A percentile compares a stretch with the other conserved stretches of the same genome.
Evolutionary conservation across 2,888 invertebrate species (phyloP).

Genomic region (Lucinisca nassula): DNA sequence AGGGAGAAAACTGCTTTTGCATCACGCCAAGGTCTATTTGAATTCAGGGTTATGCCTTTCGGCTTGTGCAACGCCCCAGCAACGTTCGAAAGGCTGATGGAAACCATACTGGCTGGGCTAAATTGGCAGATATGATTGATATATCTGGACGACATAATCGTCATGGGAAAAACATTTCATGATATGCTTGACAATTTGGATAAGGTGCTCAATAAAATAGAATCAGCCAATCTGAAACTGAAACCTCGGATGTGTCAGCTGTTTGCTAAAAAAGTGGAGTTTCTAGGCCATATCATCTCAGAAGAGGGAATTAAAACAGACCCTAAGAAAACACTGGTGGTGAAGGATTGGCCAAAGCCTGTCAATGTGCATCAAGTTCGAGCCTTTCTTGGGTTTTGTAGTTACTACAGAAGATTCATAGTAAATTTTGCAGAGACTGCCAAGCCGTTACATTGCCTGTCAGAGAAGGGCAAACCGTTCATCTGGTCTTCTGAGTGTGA

Average conservation of each 20-base stretch:
- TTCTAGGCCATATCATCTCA: background rate
- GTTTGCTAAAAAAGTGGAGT: background rate
- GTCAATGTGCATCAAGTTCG: background rate
- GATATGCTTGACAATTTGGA: background rate
- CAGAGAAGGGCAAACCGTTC: background rate
- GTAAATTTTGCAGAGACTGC: background rate
- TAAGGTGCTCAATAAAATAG: background rate
- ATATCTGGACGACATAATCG: background rate
- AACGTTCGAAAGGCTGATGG: background rate
- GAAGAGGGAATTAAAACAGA: background rate
- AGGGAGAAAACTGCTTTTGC: background rate
- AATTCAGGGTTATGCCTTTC: background rate
- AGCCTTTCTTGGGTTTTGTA: background rate
- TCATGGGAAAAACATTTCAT: background rate
- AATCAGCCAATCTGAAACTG: background rate
- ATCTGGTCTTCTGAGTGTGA: background rate
- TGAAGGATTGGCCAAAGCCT: background rate
- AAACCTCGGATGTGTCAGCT: background rate
- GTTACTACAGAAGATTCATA: background rate
- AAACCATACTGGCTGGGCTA: background rate
- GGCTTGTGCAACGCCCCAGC: background rate
- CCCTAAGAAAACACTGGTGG: background rate
- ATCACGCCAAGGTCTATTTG: background rate
- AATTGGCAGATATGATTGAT: background rate
- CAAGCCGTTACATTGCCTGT: background rate